Evolutionary conservation across 2,888 invertebrate species (phyloP).

Genomic region (Plebejus argus): DNA sequence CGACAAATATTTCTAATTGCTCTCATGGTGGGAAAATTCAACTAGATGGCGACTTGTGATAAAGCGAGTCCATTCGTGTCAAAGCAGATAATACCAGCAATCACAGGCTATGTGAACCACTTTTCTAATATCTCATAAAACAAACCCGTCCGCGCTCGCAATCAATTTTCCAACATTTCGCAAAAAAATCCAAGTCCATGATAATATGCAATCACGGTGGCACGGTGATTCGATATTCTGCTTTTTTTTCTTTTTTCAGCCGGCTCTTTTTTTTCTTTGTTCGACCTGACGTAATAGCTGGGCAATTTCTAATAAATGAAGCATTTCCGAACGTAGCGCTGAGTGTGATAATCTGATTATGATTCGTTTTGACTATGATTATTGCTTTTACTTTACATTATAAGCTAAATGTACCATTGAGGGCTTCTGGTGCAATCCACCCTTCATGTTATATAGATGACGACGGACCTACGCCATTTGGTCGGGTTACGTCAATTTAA

Average conservation of each 20-base stretch:
- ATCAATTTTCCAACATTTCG: constrained; percentile 6
- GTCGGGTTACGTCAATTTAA: no score
- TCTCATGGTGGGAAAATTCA: no score
- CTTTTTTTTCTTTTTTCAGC: neutral
- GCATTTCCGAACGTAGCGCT: neutral
- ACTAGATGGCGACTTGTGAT: no score
- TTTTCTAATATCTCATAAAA: neutral
- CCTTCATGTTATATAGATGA: no score
- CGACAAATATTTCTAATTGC: no score
- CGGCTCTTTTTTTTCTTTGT: constrained; percentile 2
- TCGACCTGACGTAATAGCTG: constrained; percentile 1
- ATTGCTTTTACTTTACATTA: no score
- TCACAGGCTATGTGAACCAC: neutral
- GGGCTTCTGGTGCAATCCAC: no score
- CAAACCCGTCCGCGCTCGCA: neutral
- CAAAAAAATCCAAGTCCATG: constrained; percentile 8
- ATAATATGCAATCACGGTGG: constrained; percentile 25
- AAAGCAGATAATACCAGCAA: neutral
- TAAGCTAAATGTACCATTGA: no score
- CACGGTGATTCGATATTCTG: constrained; percentile 12
- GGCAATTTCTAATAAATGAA: constrained; percentile 6
- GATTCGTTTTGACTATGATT: no score
- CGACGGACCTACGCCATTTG: no score
- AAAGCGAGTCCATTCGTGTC: neutral
- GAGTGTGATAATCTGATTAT: neutral